phyloP scores from a whole-genome alignment of 2,888 invertebrate genomes.

The Chaitophorus viminalis region DNA sequence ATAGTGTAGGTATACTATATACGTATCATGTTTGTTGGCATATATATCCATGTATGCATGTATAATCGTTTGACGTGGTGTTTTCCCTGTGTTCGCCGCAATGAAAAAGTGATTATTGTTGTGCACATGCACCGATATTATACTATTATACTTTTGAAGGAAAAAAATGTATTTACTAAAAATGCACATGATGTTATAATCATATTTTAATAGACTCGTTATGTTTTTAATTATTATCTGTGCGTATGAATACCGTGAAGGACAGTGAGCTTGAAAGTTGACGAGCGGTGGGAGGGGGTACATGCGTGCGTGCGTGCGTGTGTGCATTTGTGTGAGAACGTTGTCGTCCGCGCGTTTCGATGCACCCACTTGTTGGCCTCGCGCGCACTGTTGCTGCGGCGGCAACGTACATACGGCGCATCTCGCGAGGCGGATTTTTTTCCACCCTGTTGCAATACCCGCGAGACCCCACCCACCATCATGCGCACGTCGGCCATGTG shows the following conservation, averaged over 20 bases:
- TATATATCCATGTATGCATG: not conserved
- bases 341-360: slow-evolving; percentile 34
- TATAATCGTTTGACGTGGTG: not conserved
- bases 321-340: slow-evolving; percentile 8
- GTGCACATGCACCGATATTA: not conserved
- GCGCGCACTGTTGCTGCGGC: slow-evolving; percentile 55
- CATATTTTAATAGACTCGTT: not conserved
- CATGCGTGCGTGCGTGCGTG: not conserved
- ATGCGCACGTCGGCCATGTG: slow-evolving; percentile 34
- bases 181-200: too few relatives aligned
- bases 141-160: slow-evolving; percentile 3
- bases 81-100: not conserved
- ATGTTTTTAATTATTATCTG: not conserved
- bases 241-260: slow-evolving; percentile 29
- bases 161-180: not conserved
- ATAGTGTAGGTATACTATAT: not conserved
- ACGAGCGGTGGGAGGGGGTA: not conserved
- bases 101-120: slow-evolving; percentile 18
- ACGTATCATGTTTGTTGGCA: not conserved
- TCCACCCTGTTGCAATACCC: slow-evolving; percentile 61
- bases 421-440: slow-evolving; percentile 59
- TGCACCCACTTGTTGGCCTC: slow-evolving; percentile 62
- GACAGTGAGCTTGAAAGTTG: slow-evolving; percentile 58
- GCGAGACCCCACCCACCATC: slow-evolving; percentile 50
- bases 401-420: slow-evolving; percentile 14